Percentiles rank a stretch among this genome's conserved stretches.
Evolutionary conservation across 2,888 invertebrate species (phyloP).

Genomic region (Phania funesta): DNA sequence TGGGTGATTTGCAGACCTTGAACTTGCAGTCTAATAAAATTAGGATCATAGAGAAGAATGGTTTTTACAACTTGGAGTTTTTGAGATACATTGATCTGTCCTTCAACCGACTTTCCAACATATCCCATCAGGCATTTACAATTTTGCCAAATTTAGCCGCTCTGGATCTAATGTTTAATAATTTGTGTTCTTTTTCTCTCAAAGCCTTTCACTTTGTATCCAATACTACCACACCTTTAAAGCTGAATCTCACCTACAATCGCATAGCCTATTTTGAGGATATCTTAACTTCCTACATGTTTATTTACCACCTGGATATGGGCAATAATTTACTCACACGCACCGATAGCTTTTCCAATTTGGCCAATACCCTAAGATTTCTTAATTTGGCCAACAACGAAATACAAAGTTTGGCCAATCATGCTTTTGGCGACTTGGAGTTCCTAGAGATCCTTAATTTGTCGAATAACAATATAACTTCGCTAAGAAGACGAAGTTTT

Average conservation of each 20-base stretch:
- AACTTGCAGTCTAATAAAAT: conserved; percentile 90
- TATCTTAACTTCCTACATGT: conserved; percentile 80
- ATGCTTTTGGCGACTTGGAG: conserved; percentile 87
- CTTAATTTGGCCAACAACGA: conserved; percentile 88
- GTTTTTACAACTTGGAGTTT: conserved; percentile 89
- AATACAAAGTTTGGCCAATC: conserved; percentile 85
- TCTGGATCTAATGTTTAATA: conserved; percentile 90
- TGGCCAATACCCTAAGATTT: conserved; percentile 84
- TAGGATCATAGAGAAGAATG: conserved; percentile 85
- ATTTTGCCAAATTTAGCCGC: conserved; percentile 88
- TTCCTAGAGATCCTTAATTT: conserved; percentile 88
- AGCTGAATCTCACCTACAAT: conserved; percentile 89
- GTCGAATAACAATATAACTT: conserved; percentile 87
- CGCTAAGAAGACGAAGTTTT: conserved; percentile 88
- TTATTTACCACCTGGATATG: conserved; percentile 86
- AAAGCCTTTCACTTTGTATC: conserved; percentile 86
- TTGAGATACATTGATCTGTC: conserved; percentile 91
- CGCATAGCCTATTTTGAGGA: conserved; percentile 78
- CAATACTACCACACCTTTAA: conserved; percentile 84
- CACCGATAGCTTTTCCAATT: conserved; percentile 85
- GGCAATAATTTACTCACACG: conserved; percentile 85
- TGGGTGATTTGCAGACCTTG: conserved; percentile 88
- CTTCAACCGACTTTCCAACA: conserved; percentile 88
- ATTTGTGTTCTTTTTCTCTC: conserved; percentile 85
- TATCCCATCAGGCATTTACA: conserved; percentile 87